Percentiles rank a stretch among this genome's conserved stretches.
Conservation (phyloP, 2,888 invertebrate genomes). For the Anthrax anthrax region DNA sequence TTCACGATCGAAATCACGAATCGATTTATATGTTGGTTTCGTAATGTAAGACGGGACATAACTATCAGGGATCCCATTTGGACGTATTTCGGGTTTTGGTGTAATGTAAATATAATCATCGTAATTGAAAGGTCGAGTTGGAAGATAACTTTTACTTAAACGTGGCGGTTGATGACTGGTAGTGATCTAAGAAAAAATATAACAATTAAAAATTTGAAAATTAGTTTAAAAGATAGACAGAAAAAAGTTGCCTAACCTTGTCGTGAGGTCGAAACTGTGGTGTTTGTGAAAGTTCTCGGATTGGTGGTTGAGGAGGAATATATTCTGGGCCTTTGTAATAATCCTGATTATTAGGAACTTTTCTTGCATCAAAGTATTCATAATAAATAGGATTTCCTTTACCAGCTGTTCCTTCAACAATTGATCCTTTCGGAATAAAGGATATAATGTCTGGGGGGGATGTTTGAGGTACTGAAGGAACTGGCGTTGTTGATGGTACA, state of each 20-base stretch:
- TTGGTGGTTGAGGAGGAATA: background rate
- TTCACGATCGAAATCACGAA: conserved; percentile 47
- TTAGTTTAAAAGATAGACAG: too few species aligned
- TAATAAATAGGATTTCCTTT: conserved; percentile 34
- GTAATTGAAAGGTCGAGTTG: conserved; percentile 10
- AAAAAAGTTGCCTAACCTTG: conserved; percentile 10
- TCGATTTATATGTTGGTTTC: conserved; percentile 18
- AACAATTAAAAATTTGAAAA: background rate
- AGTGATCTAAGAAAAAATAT: background rate
- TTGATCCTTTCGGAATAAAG: conserved; percentile 24
- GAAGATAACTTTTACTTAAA: conserved; percentile 5
- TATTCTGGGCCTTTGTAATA: background rate
- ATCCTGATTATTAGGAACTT: conserved; percentile 15
- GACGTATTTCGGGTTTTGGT: conserved; percentile 38
- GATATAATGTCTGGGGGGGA: conserved; percentile 19
- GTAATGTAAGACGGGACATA: conserved; percentile 5
- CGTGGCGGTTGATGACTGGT: conserved; percentile 5
- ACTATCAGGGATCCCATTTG: conserved; percentile 18
- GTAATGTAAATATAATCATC: conserved; percentile 34
- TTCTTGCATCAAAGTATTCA: conserved; percentile 31
- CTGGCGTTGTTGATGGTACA: background rate
- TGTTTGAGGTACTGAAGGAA: conserved; percentile 7
- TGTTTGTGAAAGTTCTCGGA: background rate
- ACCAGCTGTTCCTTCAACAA: conserved; percentile 19
- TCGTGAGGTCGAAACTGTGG: conserved; percentile 16